Percentiles rank a stretch among this genome's conserved stretches.
phyloP scores from a whole-genome alignment of 2,797 vertebrate genomes.

The Tamandua tetradactyla region DNA sequence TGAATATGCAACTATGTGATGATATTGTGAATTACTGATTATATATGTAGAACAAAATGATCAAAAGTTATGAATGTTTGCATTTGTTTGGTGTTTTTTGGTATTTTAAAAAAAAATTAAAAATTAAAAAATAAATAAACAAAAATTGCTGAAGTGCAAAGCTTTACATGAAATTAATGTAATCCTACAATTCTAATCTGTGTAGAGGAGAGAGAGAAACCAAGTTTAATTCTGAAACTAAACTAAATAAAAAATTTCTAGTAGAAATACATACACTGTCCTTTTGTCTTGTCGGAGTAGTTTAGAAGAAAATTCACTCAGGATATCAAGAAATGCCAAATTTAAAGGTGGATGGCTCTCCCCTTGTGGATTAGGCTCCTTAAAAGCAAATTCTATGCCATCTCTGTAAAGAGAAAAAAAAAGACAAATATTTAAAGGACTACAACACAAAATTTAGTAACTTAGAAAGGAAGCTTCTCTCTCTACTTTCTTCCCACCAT shows the following conservation, averaged over 20 bases:
- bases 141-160: neutral
- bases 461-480: constrained; percentile 43
- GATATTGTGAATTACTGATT: no score
- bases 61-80: no score
- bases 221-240: constrained; percentile 36
- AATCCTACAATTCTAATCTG: constrained; percentile 36
- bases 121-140: no score
- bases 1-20: no score
- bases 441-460: constrained; percentile 31
- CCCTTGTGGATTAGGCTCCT: constrained; percentile 97
- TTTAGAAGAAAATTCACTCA: constrained; percentile 99
- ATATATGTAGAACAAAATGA: no score
- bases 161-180: neutral
- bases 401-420: constrained; percentile 87
- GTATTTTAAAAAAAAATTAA: no score
- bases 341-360: constrained; percentile 96
- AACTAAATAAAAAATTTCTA: constrained; percentile 34
- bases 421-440: constrained; percentile 8
- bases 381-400: constrained; percentile 99
- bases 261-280: constrained; percentile 97
- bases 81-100: no score
- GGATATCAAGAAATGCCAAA: constrained; percentile 98
- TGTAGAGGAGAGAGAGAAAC: neutral
- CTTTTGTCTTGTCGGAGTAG: constrained; percentile 99
- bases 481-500: neutral